phyloP scores from a whole-genome alignment of 1,140 invertebrate species.

The Neelides sp. region DNA sequence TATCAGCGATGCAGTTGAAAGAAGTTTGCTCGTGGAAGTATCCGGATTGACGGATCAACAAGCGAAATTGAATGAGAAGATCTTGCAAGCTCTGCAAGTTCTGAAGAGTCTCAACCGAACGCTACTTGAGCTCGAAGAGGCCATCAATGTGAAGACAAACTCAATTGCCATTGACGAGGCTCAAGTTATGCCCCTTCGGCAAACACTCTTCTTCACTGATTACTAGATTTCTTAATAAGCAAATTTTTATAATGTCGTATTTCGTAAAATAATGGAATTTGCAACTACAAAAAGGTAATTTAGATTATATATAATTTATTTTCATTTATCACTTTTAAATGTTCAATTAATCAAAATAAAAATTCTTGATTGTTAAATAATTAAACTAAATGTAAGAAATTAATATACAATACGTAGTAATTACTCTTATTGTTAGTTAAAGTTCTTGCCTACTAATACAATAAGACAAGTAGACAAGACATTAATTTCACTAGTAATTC shows the following conservation, averaged over 20 bases:
- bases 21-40: conserved; percentile 1
- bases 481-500: too few relatives aligned
- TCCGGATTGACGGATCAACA: conserved; percentile 4
- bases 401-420: too few relatives aligned
- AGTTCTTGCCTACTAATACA: too few relatives aligned
- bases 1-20: conserved; percentile 2
- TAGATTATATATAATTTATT: too few relatives aligned
- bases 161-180: conserved; percentile 25
- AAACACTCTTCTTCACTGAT: neutral
- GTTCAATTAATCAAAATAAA: too few relatives aligned
- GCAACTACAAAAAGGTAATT: too few relatives aligned
- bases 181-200: conserved; percentile 13
- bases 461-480: too few relatives aligned
- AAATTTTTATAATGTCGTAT: neutral
- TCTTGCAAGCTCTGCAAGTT: neutral
- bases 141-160: conserved; percentile 24
- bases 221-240: neutral
- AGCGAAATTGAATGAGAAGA: conserved; percentile 1
- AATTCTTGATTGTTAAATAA: too few relatives aligned
- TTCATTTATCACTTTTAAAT: too few relatives aligned
- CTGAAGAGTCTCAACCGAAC: neutral
- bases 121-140: conserved; percentile 20
- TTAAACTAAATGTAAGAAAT: too few relatives aligned
- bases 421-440: too few relatives aligned
- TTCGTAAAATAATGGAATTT: neutral